Evolutionary conservation across 1,140 invertebrate species (phyloP), one percentile per base, ranked within the genome.

Genomic region (Megathymus violae): DNA sequence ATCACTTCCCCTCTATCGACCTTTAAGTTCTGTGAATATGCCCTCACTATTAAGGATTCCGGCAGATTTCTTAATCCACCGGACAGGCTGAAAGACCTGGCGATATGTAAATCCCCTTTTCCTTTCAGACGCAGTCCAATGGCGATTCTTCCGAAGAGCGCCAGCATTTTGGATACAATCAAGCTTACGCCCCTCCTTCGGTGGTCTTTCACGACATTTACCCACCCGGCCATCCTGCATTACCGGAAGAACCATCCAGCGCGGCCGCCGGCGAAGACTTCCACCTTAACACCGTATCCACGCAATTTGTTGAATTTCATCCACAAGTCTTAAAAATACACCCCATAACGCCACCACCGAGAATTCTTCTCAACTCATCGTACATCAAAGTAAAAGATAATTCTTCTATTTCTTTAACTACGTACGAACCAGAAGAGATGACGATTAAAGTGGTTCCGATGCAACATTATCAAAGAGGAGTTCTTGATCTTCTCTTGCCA

Each of bases 401-500:
- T 0, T 47, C 25, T 17, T 7, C 25, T 16, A 51, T 0, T 6
- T 41, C 43, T 38, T 38, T 46, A 9, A 62, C 25, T 5, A 74
- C 64, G 7, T 68, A 64, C 44, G 64, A 76, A 46, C 27, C 64
- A 7, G 64, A 75, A 36, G 65, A 67, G 0, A 13, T 1, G 1
- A 17, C 47, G 3, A 13, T 62, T 7, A 70, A 59, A 56, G 34
- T n/a, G n/a, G n/a, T 71, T 15, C 73, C 71, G 5, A 62, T 74
- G 38, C 63, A 59, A 11, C 59, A 74, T 4, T 58, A 66, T 4
- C 71, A 78, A 41, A 69, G 69, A 60, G 80, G 82, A 1, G 69
- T 85, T 1, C 59, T 85, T 15, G 82, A 85, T 54, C 48, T 85
- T 6, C 59, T 85, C 0, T 73, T 83, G 13, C 82, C 82, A 7